Conservation (phyloP, 2,888 invertebrate species). For the Drosophila hawaiiensis region DNA sequence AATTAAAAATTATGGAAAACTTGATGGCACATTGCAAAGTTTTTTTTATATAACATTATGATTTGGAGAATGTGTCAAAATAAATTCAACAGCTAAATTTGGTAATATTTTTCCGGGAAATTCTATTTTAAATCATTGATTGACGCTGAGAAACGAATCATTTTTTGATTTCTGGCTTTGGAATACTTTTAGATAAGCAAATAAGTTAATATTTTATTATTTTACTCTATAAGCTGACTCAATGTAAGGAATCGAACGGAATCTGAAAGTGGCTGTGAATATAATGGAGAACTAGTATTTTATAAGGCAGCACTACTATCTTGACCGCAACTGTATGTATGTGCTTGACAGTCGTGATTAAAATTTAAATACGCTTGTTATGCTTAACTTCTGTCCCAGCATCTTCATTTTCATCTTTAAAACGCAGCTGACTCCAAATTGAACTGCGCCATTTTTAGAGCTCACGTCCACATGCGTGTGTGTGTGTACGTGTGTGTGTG, state of each 20-base stretch:
- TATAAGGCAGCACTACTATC: background rate
- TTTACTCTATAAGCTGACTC: background rate
- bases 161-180: background rate
- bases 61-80: background rate
- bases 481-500: background rate
- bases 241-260: too few relatives aligned
- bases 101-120: background rate
- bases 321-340: background rate
- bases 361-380: background rate
- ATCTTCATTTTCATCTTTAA: background rate
- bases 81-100: background rate
- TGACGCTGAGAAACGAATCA: background rate
- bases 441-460: slow-evolving; percentile 46
- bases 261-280: too few relatives aligned
- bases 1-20: background rate
- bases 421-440: slow-evolving; percentile 22
- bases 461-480: slow-evolving; percentile 47
- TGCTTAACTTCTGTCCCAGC: background rate
- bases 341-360: background rate
- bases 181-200: background rate
- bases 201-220: background rate
- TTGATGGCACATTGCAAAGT: background rate
- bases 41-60: background rate
- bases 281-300: background rate
- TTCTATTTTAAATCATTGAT: background rate